Evolutionary conservation across 1,140 invertebrate species (phyloP).

Genomic region (Trypoxylus dichotomus): DNA sequence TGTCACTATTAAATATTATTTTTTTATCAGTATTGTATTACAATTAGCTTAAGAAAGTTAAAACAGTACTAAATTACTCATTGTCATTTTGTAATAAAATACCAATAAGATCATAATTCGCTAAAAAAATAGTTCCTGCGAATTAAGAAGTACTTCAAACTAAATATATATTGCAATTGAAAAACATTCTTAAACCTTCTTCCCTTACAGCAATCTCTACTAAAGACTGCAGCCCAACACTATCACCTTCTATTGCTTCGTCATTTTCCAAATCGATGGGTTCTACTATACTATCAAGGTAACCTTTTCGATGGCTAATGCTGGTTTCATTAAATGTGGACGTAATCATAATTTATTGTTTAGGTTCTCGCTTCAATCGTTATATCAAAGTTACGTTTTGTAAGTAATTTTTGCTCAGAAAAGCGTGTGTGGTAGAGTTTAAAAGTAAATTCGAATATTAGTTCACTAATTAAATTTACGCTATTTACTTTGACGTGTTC

Average conservation of each 20-base stretch:
- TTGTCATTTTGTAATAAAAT: too few relatives aligned
- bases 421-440: not conserved
- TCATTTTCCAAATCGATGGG: slow-evolving; percentile 77
- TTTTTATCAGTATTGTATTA: too few relatives aligned
- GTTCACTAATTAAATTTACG: too few relatives aligned
- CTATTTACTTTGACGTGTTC: too few relatives aligned
- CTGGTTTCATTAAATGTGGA: not conserved
- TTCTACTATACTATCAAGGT: slow-evolving; percentile 69
- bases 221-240: slow-evolving; percentile 79
- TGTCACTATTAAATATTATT: slow-evolving; percentile 22
- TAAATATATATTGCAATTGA: not conserved
- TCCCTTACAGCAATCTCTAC: slow-evolving; percentile 64
- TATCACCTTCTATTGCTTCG: slow-evolving; percentile 75
- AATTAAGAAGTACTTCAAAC: too few relatives aligned
- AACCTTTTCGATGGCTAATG: slow-evolving; percentile 29
- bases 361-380: slow-evolving; percentile 8
- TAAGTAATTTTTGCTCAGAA: not conserved
- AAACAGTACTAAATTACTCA: too few relatives aligned
- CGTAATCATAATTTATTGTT: not conserved
- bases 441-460: not conserved
- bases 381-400: slow-evolving; percentile 16
- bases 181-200: not conserved
- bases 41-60: too few relatives aligned
- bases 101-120: too few relatives aligned
- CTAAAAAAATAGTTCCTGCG: too few relatives aligned